A percentile compares a stretch with the other conserved stretches of the same genome.
Evolutionary conservation across 2,797 vertebrate genomes (phyloP).

Genomic region (Mallotus villosus): DNA sequence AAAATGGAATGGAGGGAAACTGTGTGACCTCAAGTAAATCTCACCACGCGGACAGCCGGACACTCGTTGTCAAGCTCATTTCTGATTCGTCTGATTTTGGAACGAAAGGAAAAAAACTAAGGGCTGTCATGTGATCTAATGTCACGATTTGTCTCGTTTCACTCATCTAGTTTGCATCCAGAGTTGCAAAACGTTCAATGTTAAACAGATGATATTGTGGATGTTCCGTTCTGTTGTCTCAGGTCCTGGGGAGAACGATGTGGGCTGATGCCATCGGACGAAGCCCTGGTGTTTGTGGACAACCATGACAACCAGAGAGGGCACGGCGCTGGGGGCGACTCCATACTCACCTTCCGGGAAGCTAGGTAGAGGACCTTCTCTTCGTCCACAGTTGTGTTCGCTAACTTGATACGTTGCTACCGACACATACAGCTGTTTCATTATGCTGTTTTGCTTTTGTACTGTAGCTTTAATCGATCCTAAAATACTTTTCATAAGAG

Average conservation of each 20-base stretch:
- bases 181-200: neutral
- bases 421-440: no score
- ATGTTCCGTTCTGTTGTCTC: constrained; percentile 7
- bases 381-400: no score
- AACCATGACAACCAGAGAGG: constrained; percentile 84
- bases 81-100: no score
- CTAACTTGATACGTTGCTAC: neutral
- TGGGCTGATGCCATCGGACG: constrained; percentile 73
- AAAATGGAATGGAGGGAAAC: constrained; percentile 78
- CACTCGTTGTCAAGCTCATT: neutral
- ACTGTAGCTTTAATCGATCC: neutral
- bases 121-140: neutral
- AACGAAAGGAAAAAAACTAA: no score
- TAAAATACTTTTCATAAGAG: constrained; percentile 3
- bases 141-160: no score
- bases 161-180: no score
- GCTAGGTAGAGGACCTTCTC: constrained; percentile 59
- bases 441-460: neutral
- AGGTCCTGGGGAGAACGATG: constrained; percentile 83
- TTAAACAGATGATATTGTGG: neutral
- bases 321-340: constrained; percentile 75
- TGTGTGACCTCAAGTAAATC: constrained; percentile 76
- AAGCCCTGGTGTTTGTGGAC: constrained; percentile 81
- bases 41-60: neutral
- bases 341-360: constrained; percentile 82